Percentiles rank a stretch among this genome's conserved stretches.
Evolutionary conservation across 2,113 vertebrate species (phyloP).

Genomic region (Dromas ardeola): DNA sequence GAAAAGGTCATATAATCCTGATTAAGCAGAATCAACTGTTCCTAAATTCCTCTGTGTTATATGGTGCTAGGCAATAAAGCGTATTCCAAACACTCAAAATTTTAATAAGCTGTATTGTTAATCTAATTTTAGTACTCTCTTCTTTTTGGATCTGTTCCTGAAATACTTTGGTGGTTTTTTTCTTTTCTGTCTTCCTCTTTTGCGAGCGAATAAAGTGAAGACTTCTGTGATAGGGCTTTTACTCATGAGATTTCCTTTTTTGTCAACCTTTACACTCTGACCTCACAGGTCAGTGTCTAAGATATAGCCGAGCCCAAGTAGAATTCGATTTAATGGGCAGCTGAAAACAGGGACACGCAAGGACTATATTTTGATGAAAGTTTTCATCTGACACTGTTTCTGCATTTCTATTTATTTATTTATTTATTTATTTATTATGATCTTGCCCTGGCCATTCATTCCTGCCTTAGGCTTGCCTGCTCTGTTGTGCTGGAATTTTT

Average conservation of each 20-base stretch:
- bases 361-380: background rate
- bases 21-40: slow-evolving; percentile 7
- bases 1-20: background rate
- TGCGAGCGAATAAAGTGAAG: background rate
- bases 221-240: background rate
- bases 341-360: background rate
- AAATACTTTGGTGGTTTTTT: background rate
- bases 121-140: background rate
- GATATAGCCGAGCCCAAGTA: background rate
- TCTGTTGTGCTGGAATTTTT: background rate
- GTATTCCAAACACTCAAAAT: background rate
- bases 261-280: background rate
- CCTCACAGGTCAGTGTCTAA: background rate
- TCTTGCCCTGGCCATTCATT: background rate
- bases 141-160: background rate
- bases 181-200: background rate
- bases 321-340: background rate
- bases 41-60: background rate
- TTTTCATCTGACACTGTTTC: background rate
- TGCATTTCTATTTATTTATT: background rate
- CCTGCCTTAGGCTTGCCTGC: background rate
- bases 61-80: background rate
- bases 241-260: background rate
- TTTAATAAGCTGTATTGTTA: background rate
- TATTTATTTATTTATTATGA: background rate